phyloP scores from a whole-genome alignment of 2,113 vertebrate genomes.

The Bambusicola thoracicus region DNA sequence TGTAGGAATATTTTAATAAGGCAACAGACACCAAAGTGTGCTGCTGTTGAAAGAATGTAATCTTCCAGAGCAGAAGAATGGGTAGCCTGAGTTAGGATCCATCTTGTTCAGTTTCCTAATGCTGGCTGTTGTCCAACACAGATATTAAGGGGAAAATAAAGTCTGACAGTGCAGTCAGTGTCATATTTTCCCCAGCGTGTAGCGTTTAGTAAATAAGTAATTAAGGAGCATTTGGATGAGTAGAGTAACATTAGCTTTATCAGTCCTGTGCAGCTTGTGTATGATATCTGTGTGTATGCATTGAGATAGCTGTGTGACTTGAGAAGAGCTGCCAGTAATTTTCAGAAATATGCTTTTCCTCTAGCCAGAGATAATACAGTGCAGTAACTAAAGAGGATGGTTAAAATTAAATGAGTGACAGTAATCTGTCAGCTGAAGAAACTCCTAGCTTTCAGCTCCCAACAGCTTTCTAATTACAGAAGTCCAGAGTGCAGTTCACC shows the following conservation, averaged over 20 bases:
- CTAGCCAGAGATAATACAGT: background rate
- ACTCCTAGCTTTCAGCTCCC: background rate
- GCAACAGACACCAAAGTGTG: background rate
- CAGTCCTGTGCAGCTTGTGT: background rate
- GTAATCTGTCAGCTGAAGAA: background rate
- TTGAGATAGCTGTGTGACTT: background rate
- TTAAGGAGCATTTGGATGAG: background rate
- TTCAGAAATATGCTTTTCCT: background rate
- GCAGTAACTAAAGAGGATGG: background rate
- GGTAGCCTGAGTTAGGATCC: background rate
- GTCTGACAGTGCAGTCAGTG: background rate
- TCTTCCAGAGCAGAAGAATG: background rate
- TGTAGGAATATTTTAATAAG: background rate
- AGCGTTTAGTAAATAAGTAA: background rate
- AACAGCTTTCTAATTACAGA: background rate
- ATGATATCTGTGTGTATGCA: background rate
- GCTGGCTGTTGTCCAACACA: no score
- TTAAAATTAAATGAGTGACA: background rate
- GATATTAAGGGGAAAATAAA: background rate
- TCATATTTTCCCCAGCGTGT: background rate
- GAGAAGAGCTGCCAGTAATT: background rate
- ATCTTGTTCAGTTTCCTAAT: accelerated
- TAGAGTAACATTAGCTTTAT: background rate
- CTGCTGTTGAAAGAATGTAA: background rate
- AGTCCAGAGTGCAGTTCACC: background rate